Base-by-base conservation (phyloP, 2,888 invertebrate species). In the Mantis religiosa region DNA sequence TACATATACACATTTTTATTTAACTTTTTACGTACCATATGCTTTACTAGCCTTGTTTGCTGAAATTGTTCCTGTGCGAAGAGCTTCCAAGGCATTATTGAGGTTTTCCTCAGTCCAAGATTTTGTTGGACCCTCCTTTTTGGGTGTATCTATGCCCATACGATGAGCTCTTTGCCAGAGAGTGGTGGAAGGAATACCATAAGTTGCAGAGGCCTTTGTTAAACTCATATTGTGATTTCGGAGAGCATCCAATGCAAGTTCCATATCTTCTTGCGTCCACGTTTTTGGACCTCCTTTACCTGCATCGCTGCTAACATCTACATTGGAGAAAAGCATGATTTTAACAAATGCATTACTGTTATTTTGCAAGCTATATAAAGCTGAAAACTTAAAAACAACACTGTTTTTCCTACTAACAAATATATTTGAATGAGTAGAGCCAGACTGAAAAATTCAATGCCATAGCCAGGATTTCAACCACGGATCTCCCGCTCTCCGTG, bases 1-100 rank as follows among this genome's bases (percentile, higher is more conserved):
- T 34, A 8, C 34, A 8, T 34, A 30, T 4, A 30, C 3, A 8
- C 41, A 41, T 41, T 41, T 41, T 41, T 12, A 41, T 41, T 2
- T 8, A 20, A 20, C 20, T 71, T 15, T 84, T 30, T 30, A 30
- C 84, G 15, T 91, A 95, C 96, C 97, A 92, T 97, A 97, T 87
- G 97, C 97, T 93, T 98, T 98, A 92, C 98, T 98, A 88, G 98
- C 98, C 94, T 98, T 98, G 92, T 98, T 98, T 30, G 98, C 98
- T 25, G 98, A 98, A 92, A 98, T 97, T 89, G 97, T 96, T 15
- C 98, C 98, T 25, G 97, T 97, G 88, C 98, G 94, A 54, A 98
- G 93, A 14, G 98, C 98, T 91, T 97, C 97, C 91, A 98, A 94
- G 0, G 98, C 98, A 89, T 95, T 96, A 91, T 97, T 96, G 90